Conservation (phyloP, 2,888 invertebrate genomes). For the Agrotis ipsilon region DNA sequence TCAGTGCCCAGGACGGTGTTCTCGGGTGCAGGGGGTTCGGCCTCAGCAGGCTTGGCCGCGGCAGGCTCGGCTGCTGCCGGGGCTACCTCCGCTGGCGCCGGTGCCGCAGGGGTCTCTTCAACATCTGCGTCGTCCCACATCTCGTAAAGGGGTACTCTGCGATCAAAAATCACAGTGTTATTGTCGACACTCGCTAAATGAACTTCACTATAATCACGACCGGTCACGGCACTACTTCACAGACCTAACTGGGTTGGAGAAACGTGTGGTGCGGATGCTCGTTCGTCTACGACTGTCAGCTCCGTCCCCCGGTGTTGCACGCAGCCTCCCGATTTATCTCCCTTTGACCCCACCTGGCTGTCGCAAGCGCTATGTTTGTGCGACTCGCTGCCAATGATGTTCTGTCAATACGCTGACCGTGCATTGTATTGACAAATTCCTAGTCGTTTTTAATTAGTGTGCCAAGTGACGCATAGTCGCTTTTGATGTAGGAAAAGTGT, state of each 20-base stretch:
- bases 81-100: constrained; percentile 74
- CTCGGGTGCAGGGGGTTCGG: constrained; percentile 85
- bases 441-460: constrained; percentile 78
- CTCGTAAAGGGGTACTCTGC: constrained; percentile 82
- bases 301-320: constrained; percentile 76
- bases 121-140: constrained; percentile 92
- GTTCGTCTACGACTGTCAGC: constrained; percentile 86
- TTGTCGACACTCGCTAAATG: constrained; percentile 60
- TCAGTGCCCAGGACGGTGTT: constrained; percentile 86
- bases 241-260: constrained; percentile 85
- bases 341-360: constrained; percentile 87
- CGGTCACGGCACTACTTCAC: constrained; percentile 71
- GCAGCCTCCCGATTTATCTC: constrained; percentile 89
- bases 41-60: constrained; percentile 83
- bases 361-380: constrained; percentile 81
- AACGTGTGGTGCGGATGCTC: constrained; percentile 87
- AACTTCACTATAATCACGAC: constrained; percentile 65
- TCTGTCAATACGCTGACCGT: constrained; percentile 88
- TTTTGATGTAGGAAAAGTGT: constrained; percentile 63
- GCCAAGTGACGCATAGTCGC: constrained; percentile 79
- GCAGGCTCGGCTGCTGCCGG: constrained; percentile 66
- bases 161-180: constrained; percentile 80
- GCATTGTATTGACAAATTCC: constrained; percentile 84
- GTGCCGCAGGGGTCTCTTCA: constrained; percentile 84
- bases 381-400: constrained; percentile 86